Evolutionary conservation across 2,888 invertebrate genomes (phyloP), one percentile per base, ranked within the genome.

Genomic region (Choristoneura rosaceana): DNA sequence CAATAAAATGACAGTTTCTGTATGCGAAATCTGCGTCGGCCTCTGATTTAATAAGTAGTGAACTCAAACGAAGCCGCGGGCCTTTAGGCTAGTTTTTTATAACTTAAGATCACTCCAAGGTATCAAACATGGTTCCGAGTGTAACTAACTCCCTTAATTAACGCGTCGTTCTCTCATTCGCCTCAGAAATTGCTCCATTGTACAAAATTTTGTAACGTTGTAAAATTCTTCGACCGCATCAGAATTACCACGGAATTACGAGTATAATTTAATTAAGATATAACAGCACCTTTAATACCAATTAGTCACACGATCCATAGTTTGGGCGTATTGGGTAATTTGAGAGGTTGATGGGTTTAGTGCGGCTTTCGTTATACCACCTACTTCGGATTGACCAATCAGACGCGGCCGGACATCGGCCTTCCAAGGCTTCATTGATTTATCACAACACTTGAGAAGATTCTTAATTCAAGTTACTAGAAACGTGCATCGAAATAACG

Each of bases 221-320:
- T 90, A 89, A 90, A 91, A 87, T 88, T 86, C 84, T 83, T 86
- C 84, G 84, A 87, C 88, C 89, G 87, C 85, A 86, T 86, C 89
- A 85, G 79, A 84, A 85, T 89, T 87, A 87, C 86, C 81, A 82
- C 81, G 84, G 86, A 88, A 89, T 91, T 90, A 90, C 87, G 86
- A 84, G 87, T 88, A 87, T 92, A 92, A 93, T 93, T 93, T 90
- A 94, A 94, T 94, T 93, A 93, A 92, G 91, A 91, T 86, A 90
- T 92, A 91, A 90, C 90, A 90, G 87, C 90, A 89, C 88, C 88
- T 90, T 90, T 91, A 91, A 92, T 89, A 83, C 88, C 92, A 93
- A 93, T 94, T 93, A 93, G 93, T 92, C 92, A 92, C 91, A 92
- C 92, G 84, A 88, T 87, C 86, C 88, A 85, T 79, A 85, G 87